Evolutionary conservation across 2,113 vertebrate genomes (phyloP).

Genomic region (Anoura caudifer): DNA sequence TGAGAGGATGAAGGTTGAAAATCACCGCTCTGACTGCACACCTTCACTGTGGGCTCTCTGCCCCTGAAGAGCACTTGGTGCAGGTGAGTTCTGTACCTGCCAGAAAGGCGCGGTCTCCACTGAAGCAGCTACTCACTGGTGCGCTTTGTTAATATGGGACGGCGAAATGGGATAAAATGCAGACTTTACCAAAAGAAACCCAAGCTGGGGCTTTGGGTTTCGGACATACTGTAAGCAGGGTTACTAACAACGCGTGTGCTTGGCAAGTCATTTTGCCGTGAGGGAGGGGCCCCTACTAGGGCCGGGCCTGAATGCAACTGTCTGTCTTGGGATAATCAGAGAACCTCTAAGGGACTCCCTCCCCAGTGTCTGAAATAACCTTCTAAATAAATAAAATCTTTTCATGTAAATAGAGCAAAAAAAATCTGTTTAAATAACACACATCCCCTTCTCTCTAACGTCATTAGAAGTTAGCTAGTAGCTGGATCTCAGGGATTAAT

Average conservation of each 20-base stretch:
- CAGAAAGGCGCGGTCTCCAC: neutral
- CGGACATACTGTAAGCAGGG: neutral
- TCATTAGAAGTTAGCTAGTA: neutral
- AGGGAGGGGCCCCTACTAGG: neutral
- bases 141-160: neutral
- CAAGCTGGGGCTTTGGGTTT: neutral
- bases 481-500: neutral
- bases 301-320: neutral
- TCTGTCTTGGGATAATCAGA: neutral
- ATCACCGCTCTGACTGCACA: neutral
- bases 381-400: neutral
- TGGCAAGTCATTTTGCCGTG: neutral
- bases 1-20: neutral
- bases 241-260: neutral
- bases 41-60: neutral
- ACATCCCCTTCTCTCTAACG: neutral
- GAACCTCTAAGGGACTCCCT: neutral
- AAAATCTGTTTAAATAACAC: neutral
- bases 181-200: neutral
- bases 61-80: rapidly evolving
- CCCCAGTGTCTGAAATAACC: neutral
- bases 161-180: neutral
- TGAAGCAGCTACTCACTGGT: neutral
- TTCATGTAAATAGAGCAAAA: neutral
- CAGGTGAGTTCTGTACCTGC: rapidly evolving